Base-by-base conservation (phyloP, 2,888 invertebrate genomes). In the Zygogramma bicolorata region DNA sequence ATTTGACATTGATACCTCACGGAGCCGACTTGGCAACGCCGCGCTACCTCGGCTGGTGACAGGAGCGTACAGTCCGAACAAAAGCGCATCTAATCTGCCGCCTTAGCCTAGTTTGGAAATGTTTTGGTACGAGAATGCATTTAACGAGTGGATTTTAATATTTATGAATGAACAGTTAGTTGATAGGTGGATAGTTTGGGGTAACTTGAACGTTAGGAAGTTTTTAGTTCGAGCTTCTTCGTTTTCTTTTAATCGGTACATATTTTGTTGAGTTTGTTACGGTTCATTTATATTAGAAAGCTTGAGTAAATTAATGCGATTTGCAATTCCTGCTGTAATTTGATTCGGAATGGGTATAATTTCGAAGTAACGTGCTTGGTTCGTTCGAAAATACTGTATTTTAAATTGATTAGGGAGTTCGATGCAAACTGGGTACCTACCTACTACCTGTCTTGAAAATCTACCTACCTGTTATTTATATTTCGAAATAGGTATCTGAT, bases 1-100 rank as follows among this genome's bases (percentile, higher is more conserved):
- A 53, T 53, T 53, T 53, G 53, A 53, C 58, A 67, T 38, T 59
- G 67, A 59, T 42, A 42, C 27, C 18, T 46, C n/a, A 27, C 42
- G 6, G 57, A 15, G 34, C 62, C 63, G 74, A 79, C 62, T 58
- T 78, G 85, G 84, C 85, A 85, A 84, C 84, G 74, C 53, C 74
- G 84, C 82, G 25, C 69, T 69, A 72, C 75, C 78, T 74, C 79
- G 80, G 76, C 81, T 81, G 81, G 81, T 83, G 83, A 83, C 83
- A 83, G 82, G 68, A 74, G 80, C 70, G 83, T 83, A 83, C 82
- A 83, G 77, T 82, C 82, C 72, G 70, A 67, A 80, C 78, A 78
- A 75, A 82, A 82, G 78, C 78, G 78, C 79, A 75, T 77, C 76
- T 73, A 77, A 81, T 77, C 73, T 70, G 68, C 59, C 70, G 65